Percentiles rank a stretch among this genome's conserved stretches.
Evolutionary conservation across 2,113 vertebrate genomes (phyloP).

Genomic region (Platysternon megacephalum): DNA sequence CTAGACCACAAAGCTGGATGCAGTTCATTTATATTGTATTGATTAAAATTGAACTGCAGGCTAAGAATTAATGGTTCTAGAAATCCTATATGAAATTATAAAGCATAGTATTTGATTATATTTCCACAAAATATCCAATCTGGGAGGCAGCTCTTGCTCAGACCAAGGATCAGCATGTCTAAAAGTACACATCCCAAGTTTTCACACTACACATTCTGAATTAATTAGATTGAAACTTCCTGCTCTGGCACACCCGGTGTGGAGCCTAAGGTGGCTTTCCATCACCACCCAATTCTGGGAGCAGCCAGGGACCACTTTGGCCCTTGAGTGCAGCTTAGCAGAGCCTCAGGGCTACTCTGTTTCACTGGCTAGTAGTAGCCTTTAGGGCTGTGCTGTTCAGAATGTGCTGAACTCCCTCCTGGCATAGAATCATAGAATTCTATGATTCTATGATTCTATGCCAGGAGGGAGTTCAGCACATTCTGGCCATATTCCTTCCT

Average conservation of each 20-base stretch:
- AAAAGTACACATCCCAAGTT: accelerated
- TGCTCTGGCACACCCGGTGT: neutral
- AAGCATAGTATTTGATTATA: neutral
- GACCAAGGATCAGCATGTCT: neutral
- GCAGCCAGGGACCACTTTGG: neutral
- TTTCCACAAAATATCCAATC: neutral
- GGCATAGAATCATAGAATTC: no score
- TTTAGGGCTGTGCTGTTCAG: no score
- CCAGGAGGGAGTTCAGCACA: neutral
- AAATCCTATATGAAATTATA: neutral
- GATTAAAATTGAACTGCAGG: neutral
- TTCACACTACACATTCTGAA: neutral
- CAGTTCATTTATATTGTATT: neutral
- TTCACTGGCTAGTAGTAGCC: neutral
- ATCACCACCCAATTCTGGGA: neutral
- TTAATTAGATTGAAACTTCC: neutral
- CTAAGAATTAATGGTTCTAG: neutral
- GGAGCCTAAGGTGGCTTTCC: neutral
- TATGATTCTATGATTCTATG: no score
- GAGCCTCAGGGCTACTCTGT: neutral
- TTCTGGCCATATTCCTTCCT: neutral
- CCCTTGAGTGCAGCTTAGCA: neutral
- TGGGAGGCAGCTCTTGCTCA: accelerated
- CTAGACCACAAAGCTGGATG: accelerated
- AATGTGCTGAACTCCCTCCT: no score